Evolutionary conservation across 2,113 vertebrate genomes (phyloP).

Genomic region (Entosphenus tridentatus): DNA sequence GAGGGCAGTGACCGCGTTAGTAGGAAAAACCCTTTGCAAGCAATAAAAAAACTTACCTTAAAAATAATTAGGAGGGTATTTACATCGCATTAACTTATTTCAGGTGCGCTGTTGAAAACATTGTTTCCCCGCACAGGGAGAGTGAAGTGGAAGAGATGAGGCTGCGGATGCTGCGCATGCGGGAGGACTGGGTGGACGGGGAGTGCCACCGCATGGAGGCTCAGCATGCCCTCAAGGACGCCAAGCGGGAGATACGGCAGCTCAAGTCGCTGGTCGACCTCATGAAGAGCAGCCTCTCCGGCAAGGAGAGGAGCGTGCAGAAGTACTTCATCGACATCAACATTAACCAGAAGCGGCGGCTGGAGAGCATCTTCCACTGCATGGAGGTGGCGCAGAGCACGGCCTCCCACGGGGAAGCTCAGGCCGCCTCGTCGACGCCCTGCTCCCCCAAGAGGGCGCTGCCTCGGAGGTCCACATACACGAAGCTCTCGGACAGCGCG

Average conservation of each 20-base stretch:
- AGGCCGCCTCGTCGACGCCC: not conserved
- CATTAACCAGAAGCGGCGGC: slow-evolving; percentile 69
- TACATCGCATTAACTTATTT: no score
- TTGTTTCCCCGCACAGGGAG: slow-evolving; percentile 27
- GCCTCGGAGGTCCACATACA: not conserved
- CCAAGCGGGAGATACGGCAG: slow-evolving; percentile 67
- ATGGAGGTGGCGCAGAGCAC: slow-evolving; percentile 70
- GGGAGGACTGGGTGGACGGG: slow-evolving; percentile 94
- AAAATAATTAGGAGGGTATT: no score
- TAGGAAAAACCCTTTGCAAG: no score
- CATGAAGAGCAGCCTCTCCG: slow-evolving; percentile 66
- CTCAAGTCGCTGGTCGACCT: slow-evolving; percentile 80
- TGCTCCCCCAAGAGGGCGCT: not conserved
- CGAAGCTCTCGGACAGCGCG: not conserved
- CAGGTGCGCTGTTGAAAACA: no score
- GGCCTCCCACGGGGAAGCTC: not conserved
- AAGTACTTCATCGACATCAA: slow-evolving; percentile 86
- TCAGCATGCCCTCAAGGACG: slow-evolving; percentile 77
- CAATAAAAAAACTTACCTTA: no score
- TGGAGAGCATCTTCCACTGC: slow-evolving; percentile 68
- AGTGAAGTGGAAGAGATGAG: slow-evolving; percentile 54
- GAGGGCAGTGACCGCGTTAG: no score
- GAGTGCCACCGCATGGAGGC: slow-evolving; percentile 87
- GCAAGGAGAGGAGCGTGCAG: slow-evolving; percentile 91
- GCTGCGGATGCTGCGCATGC: slow-evolving; percentile 58